A percentile compares a stretch with the other conserved stretches of the same genome.
Conservation (phyloP, 2,888 invertebrate genomes). For the Drosophila nr. perissopoda region DNA sequence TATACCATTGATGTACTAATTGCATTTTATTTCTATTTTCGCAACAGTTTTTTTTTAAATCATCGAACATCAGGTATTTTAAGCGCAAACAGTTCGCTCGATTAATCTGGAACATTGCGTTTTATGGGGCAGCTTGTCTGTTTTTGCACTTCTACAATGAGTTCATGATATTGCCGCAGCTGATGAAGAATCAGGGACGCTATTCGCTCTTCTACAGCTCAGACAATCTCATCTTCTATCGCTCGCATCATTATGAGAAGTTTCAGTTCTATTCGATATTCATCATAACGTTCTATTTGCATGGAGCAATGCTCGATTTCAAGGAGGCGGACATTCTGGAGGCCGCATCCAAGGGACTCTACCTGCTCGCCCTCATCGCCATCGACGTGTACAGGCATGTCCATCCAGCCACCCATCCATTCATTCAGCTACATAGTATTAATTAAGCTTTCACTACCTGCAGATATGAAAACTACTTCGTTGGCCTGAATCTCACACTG, state of each 20-base stretch:
- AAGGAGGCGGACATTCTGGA: conserved; percentile 83
- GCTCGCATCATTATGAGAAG: conserved; percentile 83
- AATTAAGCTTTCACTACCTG: neutral
- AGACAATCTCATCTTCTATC: conserved; percentile 84
- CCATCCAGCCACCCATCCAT: too few species aligned
- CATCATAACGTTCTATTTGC: conserved; percentile 83
- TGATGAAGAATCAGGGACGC: conserved; percentile 83
- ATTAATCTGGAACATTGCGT: conserved; percentile 84
- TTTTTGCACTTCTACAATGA: conserved; percentile 84
- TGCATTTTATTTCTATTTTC: conserved; percentile 1
- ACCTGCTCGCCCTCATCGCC: conserved; percentile 79
- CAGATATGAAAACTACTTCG: conserved; percentile 85
- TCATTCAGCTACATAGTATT: neutral
- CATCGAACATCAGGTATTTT: conserved; percentile 83
- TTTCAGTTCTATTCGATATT: conserved; percentile 84
- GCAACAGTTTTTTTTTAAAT: conserved; percentile 82
- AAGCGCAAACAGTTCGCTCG: conserved; percentile 84
- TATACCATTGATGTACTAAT: conserved; percentile 8
- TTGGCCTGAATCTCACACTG: conserved; percentile 83
- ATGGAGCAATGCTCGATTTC: conserved; percentile 83
- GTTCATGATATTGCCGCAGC: conserved; percentile 83
- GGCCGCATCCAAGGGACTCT: conserved; percentile 82
- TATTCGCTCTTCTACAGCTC: conserved; percentile 84
- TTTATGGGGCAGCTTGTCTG: conserved; percentile 82
- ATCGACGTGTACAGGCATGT: conserved; percentile 82